Evolutionary conservation across 2,797 vertebrate species (phyloP).

Genomic region (Trachurus trachurus): DNA sequence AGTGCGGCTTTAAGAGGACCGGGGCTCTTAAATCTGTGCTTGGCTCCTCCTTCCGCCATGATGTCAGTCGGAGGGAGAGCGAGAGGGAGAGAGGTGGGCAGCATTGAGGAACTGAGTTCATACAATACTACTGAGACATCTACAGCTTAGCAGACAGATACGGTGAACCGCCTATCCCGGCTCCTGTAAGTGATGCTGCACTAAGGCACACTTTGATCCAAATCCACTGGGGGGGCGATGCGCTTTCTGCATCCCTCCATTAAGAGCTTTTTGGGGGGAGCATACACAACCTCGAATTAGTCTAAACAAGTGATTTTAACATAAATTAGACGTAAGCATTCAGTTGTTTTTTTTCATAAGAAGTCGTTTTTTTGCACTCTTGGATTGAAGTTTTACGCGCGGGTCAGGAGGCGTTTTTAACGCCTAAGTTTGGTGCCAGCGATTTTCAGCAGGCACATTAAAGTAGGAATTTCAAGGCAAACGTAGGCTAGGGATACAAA

Average conservation of each 20-base stretch:
- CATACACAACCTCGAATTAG: constrained; percentile 55
- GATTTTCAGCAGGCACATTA: constrained; percentile 42
- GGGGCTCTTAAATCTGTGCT: constrained; percentile 77
- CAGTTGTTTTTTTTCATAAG: constrained; percentile 49
- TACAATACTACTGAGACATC: constrained; percentile 89
- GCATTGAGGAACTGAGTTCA: constrained; percentile 84
- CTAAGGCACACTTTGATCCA: constrained; percentile 86
- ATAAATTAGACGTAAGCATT: constrained; percentile 51
- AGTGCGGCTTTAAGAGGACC: constrained; percentile 87
- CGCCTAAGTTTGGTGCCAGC: constrained; percentile 48
- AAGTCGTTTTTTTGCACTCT: constrained; percentile 46
- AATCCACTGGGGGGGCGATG: constrained; percentile 81
- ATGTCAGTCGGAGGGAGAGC: constrained; percentile 88
- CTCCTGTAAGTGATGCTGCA: constrained; percentile 88
- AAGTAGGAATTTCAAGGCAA: constrained; percentile 45
- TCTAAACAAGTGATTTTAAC: constrained; percentile 70
- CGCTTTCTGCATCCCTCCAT: constrained; percentile 77
- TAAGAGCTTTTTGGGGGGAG: constrained; percentile 55
- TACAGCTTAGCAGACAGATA: constrained; percentile 86
- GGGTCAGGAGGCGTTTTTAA: constrained; percentile 44
- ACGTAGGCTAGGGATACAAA: constrained; percentile 69
- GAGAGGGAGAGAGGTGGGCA: constrained; percentile 84
- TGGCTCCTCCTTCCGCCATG: constrained; percentile 88
- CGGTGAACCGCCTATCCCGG: constrained; percentile 84
- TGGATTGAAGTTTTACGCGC: constrained; percentile 77